Base-by-base conservation (phyloP, 2,888 invertebrate genomes). In the Lordiphosa fenestrarum region DNA sequence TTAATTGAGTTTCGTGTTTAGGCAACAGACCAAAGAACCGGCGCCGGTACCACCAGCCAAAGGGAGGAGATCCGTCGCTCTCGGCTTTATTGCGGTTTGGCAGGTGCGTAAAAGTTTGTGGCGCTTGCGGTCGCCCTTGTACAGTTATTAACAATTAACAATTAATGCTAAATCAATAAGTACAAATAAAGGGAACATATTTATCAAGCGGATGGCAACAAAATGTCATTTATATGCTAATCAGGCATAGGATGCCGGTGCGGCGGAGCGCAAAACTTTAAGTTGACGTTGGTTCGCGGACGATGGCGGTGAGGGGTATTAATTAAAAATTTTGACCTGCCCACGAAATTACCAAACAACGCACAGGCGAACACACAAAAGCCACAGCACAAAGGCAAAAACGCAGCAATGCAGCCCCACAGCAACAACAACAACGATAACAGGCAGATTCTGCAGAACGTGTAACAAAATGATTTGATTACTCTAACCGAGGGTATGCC, bases 111-210 rank as follows among this genome's bases (percentile, higher is more conserved):
- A 66, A 63, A 66, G 47, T 51, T 60, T 64, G 65, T 48, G 67
- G 60, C 48, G 38, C 47, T 51, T 64, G 65, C 53, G 67, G 60
- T 59, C 39, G 36, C 6, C 13, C 52, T 49, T 49, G 53, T 70
- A 56, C 48, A 46, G 59, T 81, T 84, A 84, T 82, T 74, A 84
- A 84, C 84, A 80, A 83, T 83, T 61, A 75, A 80, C 75, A 77
- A 77, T 77, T 84, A 84, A 83, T 75, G 78, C 61, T 82, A 82
- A 84, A 75, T 78, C 83, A 84, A 78, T 84, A 75, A 72, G 47
- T 58, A 56, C 40, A 53, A 46, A 47, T 35, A 6, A 9, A 9
- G 25, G 25, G 6, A 25, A 51, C 37, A 48, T 52, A 50, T 66
- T 46, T 53, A 60, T 25, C 49, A 51, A 33, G 37, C 15, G 21